Percentiles rank a stretch among this genome's conserved stretches.
Evolutionary conservation across 2,113 vertebrate species (phyloP).

Genomic region (Oryzias woworae): DNA sequence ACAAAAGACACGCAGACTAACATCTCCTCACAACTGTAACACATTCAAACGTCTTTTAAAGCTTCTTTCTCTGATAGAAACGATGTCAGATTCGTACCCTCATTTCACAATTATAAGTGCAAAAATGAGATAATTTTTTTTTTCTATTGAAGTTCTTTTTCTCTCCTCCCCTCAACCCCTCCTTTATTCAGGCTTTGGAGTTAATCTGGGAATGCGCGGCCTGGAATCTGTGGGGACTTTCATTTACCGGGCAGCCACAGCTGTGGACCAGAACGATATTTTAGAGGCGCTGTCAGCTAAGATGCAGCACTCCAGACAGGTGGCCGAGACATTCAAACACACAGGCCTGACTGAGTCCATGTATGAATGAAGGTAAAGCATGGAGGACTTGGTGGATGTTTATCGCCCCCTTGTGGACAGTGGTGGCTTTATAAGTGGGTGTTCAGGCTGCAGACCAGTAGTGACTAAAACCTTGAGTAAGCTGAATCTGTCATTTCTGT

Average conservation of each 20-base stretch:
- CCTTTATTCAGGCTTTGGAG: constrained; percentile 73
- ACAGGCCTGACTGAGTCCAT: constrained; percentile 71
- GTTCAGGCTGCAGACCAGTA: not conserved
- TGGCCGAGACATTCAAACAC: constrained; percentile 78
- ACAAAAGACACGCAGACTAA: too few relatives aligned
- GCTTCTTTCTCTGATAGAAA: too few relatives aligned
- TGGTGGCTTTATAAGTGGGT: constrained; percentile 2
- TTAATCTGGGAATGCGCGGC: constrained; percentile 80
- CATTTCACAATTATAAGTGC: not conserved
- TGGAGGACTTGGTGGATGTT: not conserved
- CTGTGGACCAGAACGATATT: constrained; percentile 77
- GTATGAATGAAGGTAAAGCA: constrained; percentile 67
- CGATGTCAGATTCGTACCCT: too few relatives aligned
- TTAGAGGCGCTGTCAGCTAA: constrained; percentile 78
- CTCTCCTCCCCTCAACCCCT: not conserved
- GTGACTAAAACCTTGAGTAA: constrained; percentile 5
- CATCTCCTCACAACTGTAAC: too few relatives aligned
- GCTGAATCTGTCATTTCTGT: constrained; percentile 8
- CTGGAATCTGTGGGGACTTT: constrained; percentile 79
- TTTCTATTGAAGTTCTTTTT: not conserved
- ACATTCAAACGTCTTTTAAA: too few relatives aligned
- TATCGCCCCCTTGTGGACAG: constrained; percentile 39
- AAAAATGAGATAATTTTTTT: constrained; percentile 1
- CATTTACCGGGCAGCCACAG: constrained; percentile 77
- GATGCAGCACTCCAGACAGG: constrained; percentile 77